These are phyloP conservation scores for Drosophila kurseongensis DNA, from an alignment of 1,140 invertebrate species.

Conservation along the genomic window DNA sequence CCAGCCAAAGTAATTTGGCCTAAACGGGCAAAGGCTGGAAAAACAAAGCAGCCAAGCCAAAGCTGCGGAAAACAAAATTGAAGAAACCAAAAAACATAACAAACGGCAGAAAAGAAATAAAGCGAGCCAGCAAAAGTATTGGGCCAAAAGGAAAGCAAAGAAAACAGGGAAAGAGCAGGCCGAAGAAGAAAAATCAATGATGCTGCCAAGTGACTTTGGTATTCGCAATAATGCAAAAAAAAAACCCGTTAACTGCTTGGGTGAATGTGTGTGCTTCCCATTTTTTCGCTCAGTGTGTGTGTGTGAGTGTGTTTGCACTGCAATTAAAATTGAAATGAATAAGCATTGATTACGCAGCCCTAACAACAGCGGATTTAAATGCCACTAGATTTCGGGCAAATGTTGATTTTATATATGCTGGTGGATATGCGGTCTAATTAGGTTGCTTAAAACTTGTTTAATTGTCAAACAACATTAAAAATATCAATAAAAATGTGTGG, in stretches of 20 bases:
- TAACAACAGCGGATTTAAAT: slow-evolving; percentile 19
- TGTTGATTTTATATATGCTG: slow-evolving; percentile 8
- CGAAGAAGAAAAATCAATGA: slow-evolving; percentile 77
- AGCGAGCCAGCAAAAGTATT: slow-evolving; percentile 17
- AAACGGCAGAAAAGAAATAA: slow-evolving; percentile 7
- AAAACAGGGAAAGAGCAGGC: slow-evolving; percentile 26
- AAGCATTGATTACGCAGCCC: slow-evolving; percentile 32
- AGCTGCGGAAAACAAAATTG: slow-evolving; percentile 17
- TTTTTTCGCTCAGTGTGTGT: not conserved
- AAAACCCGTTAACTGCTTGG: slow-evolving; percentile 14
- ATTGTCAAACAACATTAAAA: slow-evolving; percentile 3
- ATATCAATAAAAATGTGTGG: slow-evolving; percentile 7
- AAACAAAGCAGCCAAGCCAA: slow-evolving; percentile 9
- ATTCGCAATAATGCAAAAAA: slow-evolving; percentile 47
- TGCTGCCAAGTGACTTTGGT: slow-evolving; percentile 67
- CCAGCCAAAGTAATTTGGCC: slow-evolving; percentile 51
- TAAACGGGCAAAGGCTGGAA: slow-evolving; percentile 9
- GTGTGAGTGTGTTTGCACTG: slow-evolving; percentile 9
- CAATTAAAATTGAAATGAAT: slow-evolving; percentile 51
- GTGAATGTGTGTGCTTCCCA: slow-evolving; percentile 10
- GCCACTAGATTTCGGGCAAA: slow-evolving; percentile 23
- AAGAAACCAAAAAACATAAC: slow-evolving; percentile 43
- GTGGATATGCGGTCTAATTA: slow-evolving; percentile 2
- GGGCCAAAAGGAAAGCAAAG: slow-evolving; percentile 16
- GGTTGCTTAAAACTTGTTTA: slow-evolving; percentile 15